phyloP scores from a whole-genome alignment of 2,888 invertebrate genomes.

The Ethmia dodecea region DNA sequence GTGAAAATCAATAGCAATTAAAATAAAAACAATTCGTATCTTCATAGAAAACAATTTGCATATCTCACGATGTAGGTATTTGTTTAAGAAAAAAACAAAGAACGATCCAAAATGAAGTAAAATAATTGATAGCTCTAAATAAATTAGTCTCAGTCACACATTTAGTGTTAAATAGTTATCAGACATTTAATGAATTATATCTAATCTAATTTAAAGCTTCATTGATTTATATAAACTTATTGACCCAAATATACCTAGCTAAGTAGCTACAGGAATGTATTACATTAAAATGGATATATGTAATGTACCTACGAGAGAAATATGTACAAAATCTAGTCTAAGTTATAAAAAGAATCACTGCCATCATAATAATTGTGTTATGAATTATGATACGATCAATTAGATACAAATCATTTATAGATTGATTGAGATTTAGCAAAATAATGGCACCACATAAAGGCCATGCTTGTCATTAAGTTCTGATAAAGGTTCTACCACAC shows the following conservation, averaged over 20 bases:
- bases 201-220: conserved; percentile 65
- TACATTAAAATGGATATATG: conserved; percentile 3
- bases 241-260: no score
- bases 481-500: no score
- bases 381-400: not conserved
- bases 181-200: conserved; percentile 31
- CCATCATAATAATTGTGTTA: conserved; percentile 11
- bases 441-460: conserved; percentile 1
- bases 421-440: conserved; percentile 1
- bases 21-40: not conserved
- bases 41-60: not conserved
- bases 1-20: conserved; percentile 4
- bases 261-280: conserved; percentile 33
- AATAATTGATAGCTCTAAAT: conserved; percentile 22
- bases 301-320: conserved; percentile 3
- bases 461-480: no score
- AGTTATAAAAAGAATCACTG: conserved; percentile 15
- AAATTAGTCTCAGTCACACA: conserved; percentile 25
- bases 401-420: not conserved
- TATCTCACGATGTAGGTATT: not conserved
- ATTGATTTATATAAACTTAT: conserved; percentile 57
- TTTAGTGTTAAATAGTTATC: conserved; percentile 29
- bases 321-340: conserved; percentile 1
- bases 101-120: not conserved
- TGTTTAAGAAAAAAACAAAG: not conserved